Conservation (phyloP, 2,888 invertebrate genomes). For the Diarsia mendica region DNA sequence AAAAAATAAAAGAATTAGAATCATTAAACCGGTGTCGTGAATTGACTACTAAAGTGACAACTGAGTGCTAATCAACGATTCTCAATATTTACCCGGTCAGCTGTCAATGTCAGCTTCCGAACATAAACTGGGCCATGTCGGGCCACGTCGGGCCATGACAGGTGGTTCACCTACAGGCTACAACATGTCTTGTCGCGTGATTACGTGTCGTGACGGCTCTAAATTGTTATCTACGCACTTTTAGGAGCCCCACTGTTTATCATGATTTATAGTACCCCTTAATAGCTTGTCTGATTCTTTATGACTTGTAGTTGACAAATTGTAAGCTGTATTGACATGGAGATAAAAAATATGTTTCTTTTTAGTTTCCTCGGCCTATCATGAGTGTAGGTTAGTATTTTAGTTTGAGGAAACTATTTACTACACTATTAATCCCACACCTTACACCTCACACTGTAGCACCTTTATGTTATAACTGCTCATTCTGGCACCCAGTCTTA, state of each 20-base stretch:
- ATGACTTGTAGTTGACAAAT: conserved; percentile 53
- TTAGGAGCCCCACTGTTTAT: conserved; percentile 72
- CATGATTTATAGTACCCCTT: conserved; percentile 79
- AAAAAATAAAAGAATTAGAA: not conserved
- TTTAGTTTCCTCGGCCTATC: not conserved
- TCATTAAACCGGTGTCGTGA: not conserved
- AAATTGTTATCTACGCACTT: conserved; percentile 83
- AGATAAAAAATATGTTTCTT: not conserved
- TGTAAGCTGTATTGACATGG: conserved; percentile 18
- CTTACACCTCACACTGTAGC: not conserved
- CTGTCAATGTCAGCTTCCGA: conserved; percentile 50
- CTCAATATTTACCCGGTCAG: conserved; percentile 34
- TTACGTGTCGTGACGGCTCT: conserved; percentile 74
- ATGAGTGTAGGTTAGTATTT: conserved; percentile 1
- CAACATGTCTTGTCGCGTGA: conserved; percentile 75
- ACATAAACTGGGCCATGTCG: conserved; percentile 49
- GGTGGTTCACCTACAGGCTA: conserved; percentile 60
- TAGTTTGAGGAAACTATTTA: not conserved
- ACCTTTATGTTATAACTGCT: conserved; percentile 4
- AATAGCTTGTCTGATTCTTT: conserved; percentile 68
- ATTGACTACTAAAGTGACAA: conserved; percentile 25
- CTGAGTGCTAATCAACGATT: conserved; percentile 34
- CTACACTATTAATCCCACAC: not conserved
- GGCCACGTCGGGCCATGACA: conserved; percentile 27
- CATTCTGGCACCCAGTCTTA: too few species aligned